A percentile compares a stretch with the other conserved stretches of the same genome.
Evolutionary conservation across 2,113 vertebrate species (phyloP).

Genomic region (Nerophis lumbriciformis): DNA sequence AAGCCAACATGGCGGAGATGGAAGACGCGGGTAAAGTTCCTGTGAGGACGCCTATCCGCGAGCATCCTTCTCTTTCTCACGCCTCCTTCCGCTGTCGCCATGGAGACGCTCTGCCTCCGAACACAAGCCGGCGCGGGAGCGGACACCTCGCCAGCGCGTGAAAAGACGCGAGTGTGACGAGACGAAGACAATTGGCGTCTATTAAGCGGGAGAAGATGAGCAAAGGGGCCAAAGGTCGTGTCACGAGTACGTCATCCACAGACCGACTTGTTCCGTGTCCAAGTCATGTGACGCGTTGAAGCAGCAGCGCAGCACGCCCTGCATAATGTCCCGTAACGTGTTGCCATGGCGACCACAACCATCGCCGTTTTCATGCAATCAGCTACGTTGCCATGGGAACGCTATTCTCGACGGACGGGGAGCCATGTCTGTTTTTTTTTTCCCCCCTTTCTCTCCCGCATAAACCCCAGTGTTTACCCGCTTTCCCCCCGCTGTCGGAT

Average conservation of each 20-base stretch:
- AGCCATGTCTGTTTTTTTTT: conserved; percentile 2
- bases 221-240: conserved; percentile 36
- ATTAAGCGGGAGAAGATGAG: conserved; percentile 45
- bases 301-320: conserved; percentile 3
- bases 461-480: conserved; percentile 51
- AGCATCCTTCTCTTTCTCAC: conserved; percentile 26
- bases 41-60: conserved; percentile 33
- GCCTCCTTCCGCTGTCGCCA: conserved; percentile 64
- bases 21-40: conserved; percentile 14
- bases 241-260: conserved; percentile 37
- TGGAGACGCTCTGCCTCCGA: conserved; percentile 71
- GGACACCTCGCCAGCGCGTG: conserved; percentile 52
- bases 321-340: conserved; percentile 54
- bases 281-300: neutral
- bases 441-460: neutral
- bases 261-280: conserved; percentile 8
- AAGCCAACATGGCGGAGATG: neutral
- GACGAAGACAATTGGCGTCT: conserved; percentile 37
- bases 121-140: conserved; percentile 60
- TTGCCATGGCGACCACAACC: conserved; percentile 73
- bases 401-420: conserved; percentile 62
- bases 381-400: conserved; percentile 75
- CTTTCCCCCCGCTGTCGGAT: conserved; percentile 49
- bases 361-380: conserved; percentile 72
- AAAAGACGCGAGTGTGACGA: conserved; percentile 30